phyloP scores from a whole-genome alignment of 2,888 invertebrate species.

The Caenorhabditis parvicauda region DNA sequence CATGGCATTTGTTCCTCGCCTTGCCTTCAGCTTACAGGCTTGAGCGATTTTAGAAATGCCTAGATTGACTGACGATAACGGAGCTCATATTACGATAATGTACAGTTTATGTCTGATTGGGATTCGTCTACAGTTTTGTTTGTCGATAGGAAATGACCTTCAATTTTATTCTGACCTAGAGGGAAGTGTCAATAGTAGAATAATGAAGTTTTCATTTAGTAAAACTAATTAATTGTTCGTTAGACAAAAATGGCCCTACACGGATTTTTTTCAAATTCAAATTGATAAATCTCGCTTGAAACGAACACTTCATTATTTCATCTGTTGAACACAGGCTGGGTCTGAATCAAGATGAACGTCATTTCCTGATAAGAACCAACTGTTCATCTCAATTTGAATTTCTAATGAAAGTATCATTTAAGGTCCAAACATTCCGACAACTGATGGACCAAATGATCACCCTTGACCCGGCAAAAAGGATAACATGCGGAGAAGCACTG shows the following conservation, averaged over 20 bases:
- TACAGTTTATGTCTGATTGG: constrained; percentile 33
- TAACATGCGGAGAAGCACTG: constrained; percentile 92
- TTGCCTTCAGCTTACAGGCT: constrained; percentile 9
- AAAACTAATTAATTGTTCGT: no score
- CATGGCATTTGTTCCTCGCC: constrained; percentile 26
- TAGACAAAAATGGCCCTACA: no score
- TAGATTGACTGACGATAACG: constrained; percentile 17
- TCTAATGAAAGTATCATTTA: constrained; percentile 10
- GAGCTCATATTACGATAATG: constrained; percentile 26
- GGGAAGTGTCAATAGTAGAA: no score
- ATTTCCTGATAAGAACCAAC: no score
- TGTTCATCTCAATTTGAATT: background rate
- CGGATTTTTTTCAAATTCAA: background rate
- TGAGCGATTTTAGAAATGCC: constrained; percentile 28
- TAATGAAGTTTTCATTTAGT: no score
- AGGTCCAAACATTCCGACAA: constrained; percentile 71
- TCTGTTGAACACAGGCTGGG: no score
- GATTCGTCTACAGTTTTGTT: constrained; percentile 18
- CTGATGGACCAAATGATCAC: constrained; percentile 95
- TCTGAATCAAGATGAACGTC: no score
- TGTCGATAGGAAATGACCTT: no score
- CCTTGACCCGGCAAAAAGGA: constrained; percentile 90
- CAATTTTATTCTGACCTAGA: no score
- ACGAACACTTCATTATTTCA: no score
- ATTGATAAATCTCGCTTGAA: no score